Evolutionary conservation across 2,888 invertebrate species (phyloP), one percentile per base, ranked within the genome.

Genomic region (Pediacus dermestoides): DNA sequence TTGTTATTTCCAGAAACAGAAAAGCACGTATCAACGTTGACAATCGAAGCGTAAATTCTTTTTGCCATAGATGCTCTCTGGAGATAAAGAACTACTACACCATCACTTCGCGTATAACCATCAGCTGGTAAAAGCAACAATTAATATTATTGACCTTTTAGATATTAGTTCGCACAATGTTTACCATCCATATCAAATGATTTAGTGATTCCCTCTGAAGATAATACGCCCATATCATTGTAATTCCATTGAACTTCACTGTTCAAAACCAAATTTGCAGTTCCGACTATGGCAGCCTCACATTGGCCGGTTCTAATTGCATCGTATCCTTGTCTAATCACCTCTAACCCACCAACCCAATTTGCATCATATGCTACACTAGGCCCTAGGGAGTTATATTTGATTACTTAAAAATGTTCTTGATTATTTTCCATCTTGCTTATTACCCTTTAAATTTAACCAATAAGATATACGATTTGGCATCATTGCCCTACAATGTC

Each of bases 391-490:
- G n/a, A 23, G 3, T 6, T 23, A 4, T 3, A 9, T 10, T 6
- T 23, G n/a, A 6, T 4, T 8, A 6, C 4, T 18, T 18, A 8
- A 6, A 8, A 8, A 8, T 18, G 18, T 18, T 18, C 18, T 18
- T 6, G n/a, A n/a, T n/a, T n/a, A n/a, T n/a, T 18, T 18, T 6
- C 18, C 4, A 18, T 18, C 8, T 23, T 23, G 10, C 3, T 23
- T 9, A 23, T 4, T 23, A 12, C 95, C 93, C 58, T 85, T 86
- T 13, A 91, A 76, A 31, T 94, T 93, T 44, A 96, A 76, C 74
- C 86, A 85, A 66, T 89, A 95, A 0, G 94, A 93, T 52, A 95
- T 80, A 35, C 95, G 80, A 70, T 95, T 95, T 9, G 94, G 87
- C 70, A 95, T 80, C 94, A 96, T 94, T n/a, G 92, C 89, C 44